Percentiles rank a stretch among this genome's conserved stretches.
Conservation (phyloP, 2,888 invertebrate species). For the Byasa hedistus region DNA sequence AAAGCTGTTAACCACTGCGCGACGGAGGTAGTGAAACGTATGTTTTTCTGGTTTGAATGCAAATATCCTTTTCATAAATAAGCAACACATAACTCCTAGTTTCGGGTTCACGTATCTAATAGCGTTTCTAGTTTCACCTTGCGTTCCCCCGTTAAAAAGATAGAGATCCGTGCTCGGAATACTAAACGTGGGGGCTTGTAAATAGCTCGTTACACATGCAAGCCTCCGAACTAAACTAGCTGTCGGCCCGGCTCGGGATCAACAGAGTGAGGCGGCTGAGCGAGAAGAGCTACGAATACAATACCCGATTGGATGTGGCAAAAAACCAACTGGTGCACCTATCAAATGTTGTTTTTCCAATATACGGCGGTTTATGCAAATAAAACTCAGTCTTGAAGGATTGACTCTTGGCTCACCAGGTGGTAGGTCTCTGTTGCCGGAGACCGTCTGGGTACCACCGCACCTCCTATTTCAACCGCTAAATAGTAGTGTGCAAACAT, state of each 20-base stretch:
- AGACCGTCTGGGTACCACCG: no score
- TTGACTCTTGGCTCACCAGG: no score
- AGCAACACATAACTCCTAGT: not conserved
- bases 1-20: no score
- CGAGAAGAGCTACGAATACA: not conserved
- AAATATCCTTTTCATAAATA: conserved; percentile 3
- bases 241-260: conserved; percentile 15
- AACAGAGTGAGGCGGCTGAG: conserved; percentile 6
- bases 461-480: no score
- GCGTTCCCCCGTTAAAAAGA: conserved; percentile 21
- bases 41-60: not conserved
- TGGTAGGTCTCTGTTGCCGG: no score
- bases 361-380: no score
- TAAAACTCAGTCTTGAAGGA: no score
- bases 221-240: conserved; percentile 13
- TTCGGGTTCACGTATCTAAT: conserved; percentile 13
- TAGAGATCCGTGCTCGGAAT: conserved; percentile 17
- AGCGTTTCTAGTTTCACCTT: conserved; percentile 18
- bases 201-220: conserved; percentile 22
- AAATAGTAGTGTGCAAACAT: no score
- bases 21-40: not conserved
- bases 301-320: not conserved
- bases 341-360: no score
- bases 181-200: conserved; percentile 10
- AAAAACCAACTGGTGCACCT: no score